Percentiles rank a stretch among this genome's conserved stretches.
Conservation (phyloP, 2,888 invertebrate species). For the Dorcus parallelipipedus region DNA sequence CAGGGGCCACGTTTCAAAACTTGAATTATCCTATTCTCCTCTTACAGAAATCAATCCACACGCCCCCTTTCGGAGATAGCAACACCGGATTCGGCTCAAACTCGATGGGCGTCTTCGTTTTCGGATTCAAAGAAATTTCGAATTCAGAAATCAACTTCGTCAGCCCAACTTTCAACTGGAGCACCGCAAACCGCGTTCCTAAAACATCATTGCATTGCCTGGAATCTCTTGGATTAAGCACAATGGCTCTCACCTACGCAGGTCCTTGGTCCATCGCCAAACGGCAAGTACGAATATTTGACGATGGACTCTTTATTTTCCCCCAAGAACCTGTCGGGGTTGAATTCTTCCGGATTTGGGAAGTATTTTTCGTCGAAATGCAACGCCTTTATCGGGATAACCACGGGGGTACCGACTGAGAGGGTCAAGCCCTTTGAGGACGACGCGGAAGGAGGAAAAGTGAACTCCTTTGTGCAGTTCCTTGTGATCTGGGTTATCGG, state of each 20-base stretch:
- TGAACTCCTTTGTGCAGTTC: conserved; percentile 29
- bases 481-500: conserved; percentile 26
- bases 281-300: conserved; percentile 31
- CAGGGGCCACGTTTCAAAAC: too few species aligned
- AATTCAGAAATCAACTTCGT: conserved; percentile 18
- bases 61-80: conserved; percentile 12
- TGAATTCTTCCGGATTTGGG: conserved; percentile 24
- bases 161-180: conserved; percentile 22
- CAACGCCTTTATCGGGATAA: conserved; percentile 23
- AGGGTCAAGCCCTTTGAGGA: conserved; percentile 43
- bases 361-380: conserved; percentile 25
- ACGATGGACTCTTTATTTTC: conserved; percentile 31
- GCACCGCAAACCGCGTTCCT: conserved; percentile 24
- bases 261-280: conserved; percentile 33
- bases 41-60: conserved; percentile 13
- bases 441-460: conserved; percentile 26
- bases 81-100: conserved; percentile 14
- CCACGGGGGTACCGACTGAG: conserved; percentile 22
- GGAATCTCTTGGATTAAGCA: too few species aligned
- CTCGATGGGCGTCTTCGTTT: conserved; percentile 17
- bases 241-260: conserved; percentile 5
- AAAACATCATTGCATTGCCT: background rate
- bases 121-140: conserved; percentile 20
- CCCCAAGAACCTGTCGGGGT: conserved; percentile 29
- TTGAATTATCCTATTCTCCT: background rate